Evolutionary conservation across 2,888 invertebrate species (phyloP), one percentile per base, ranked within the genome.

Genomic region (Encarsia formosa): DNA sequence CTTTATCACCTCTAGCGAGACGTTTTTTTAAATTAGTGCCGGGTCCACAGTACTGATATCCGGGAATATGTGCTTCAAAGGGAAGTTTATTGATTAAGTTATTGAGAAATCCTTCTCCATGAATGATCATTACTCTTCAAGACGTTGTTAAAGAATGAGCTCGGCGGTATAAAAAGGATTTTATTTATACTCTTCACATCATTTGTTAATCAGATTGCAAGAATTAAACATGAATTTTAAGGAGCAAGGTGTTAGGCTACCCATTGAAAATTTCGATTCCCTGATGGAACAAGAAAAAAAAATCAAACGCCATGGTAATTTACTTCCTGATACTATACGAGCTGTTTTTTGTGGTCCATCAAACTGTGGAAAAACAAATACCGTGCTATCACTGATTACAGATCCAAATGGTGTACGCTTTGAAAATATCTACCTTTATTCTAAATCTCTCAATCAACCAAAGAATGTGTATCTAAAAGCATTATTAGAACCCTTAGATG

Each of bases 11-110:
- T 31, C 61, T 50, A 5, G 49, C 51, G 6, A 31, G 31, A 31
- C 65, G 52, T 50, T 63, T 42, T 31, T 42, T 31, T 52, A 65
- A 52, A 55, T 65, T 61, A 35, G 64, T 65, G 18, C 3, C 31
- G 11, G 31, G 31, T n/a, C 6, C 31, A 31, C 31, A 31, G 31
- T 31, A 31, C 31, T 31, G 6, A 31, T 31, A 31, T 4, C 31
- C 31, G 11, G 31, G 31, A 11, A 31, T n/a, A 6, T 31, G 15
- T n/a, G 15, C 6, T 31, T 31, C 31, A n/a, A 31, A 11, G 6
- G 31, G 31, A n/a, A 31, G 15, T n/a, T 11, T n/a, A 31, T 3
- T 31, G 11, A 31, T 6, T 11, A 31, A n/a, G 11, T 31, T 31
- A 31, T 31, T 31, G 11, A 31, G 13, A 31, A 31, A 15, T n/a